Base-by-base conservation (phyloP, 2,888 invertebrate species). In the Tiphia femorata region DNA sequence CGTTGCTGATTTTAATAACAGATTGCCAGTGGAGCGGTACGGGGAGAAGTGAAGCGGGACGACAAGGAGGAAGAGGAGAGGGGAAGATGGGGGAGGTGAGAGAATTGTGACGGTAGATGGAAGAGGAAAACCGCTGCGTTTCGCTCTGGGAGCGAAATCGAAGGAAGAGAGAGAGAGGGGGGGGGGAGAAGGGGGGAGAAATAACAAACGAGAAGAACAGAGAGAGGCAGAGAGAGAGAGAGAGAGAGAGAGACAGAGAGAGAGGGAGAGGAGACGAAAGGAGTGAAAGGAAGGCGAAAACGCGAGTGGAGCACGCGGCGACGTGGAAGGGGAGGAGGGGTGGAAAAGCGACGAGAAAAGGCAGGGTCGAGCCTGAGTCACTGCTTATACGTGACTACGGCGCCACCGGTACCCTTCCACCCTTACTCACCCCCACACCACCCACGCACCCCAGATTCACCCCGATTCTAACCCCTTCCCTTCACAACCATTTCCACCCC, bases 1-100 rank as follows among this genome's bases (percentile, higher is more conserved):
- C 81, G 79, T 81, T 81, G 80, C 81, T 81, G 82, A 83, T 83
- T 82, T 83, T 82, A 82, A 82, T 82, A 83, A 82, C 80, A 82
- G 80, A 79, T 80, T 79, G 76, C 72, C 60, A 62, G 55, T 59
- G 63, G 61, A 52, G 60, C 57, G 43, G 33, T 35, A 58, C 58
- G 40, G 19, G 40, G 21, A 40, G 19, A n/a, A 43, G 49, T 50
- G 54, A 49, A 46, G 37, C 41, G 37, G 49, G 49, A 17, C 19
- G 48, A n/a, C 21, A 44, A 64, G 54, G 56, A 47, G 46, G 59
- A 43, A 23, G 53, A 54, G 38, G 41, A 41, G 47, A 44, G 38
- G 51, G 43, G 29, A 43, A 47, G 42, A 25, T n/a, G 21, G 29
- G 27, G 23, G 23, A 33, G 35, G 41, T 33, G 33, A 33, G n/a